Evolutionary conservation across 2,113 vertebrate species (phyloP).

Genomic region (Butastur rufipennis): DNA sequence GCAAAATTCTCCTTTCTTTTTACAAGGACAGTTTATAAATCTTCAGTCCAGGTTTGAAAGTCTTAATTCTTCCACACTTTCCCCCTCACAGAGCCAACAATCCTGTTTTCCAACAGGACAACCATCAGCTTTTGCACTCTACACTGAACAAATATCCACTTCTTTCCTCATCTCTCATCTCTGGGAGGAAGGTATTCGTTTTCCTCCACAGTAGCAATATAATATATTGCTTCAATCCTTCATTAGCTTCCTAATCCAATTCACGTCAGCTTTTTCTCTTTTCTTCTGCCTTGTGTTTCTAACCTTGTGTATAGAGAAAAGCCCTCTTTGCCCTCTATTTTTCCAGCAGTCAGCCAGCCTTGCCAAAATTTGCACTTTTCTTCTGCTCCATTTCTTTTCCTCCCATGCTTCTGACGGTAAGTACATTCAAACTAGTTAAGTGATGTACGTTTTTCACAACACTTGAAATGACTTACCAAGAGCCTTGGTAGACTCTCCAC

Average conservation of each 20-base stretch:
- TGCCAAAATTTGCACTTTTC: neutral
- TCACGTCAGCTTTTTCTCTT: neutral
- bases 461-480: neutral
- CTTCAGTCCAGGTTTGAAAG: neutral
- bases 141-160: conserved; percentile 5
- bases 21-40: neutral
- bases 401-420: neutral
- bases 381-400: neutral
- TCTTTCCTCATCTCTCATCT: conserved; percentile 41
- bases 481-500: neutral
- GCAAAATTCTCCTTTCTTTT: neutral
- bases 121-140: neutral
- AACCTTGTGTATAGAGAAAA: neutral
- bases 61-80: neutral
- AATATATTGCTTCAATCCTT: conserved; percentile 1
- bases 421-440: neutral
- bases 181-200: neutral
- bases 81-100: neutral
- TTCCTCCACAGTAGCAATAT: conserved; percentile 23
- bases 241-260: neutral
- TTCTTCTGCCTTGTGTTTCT: neutral
- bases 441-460: neutral
- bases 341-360: neutral
- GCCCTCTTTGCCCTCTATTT: neutral
- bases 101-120: neutral